phyloP scores from a whole-genome alignment of 2,797 vertebrate genomes.

The Heteromormyrus szaboi region DNA sequence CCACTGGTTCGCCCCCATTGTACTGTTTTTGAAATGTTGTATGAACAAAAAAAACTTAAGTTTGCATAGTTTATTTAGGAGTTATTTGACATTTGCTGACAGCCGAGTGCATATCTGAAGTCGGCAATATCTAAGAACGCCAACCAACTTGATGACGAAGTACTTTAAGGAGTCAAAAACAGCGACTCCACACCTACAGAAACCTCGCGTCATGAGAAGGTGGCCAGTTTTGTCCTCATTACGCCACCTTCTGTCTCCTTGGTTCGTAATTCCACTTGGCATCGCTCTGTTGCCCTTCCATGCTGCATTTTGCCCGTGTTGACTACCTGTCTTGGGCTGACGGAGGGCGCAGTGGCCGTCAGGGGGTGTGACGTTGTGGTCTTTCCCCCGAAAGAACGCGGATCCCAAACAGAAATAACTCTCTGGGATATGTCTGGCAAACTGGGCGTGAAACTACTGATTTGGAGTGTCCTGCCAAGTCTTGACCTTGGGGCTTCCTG shows the following conservation, averaged over 20 bases:
- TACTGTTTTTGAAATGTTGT: neutral
- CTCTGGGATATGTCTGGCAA: constrained; percentile 1
- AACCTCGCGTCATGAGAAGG: neutral
- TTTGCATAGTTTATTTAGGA: neutral
- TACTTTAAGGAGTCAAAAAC: neutral
- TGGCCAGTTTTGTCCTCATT: neutral
- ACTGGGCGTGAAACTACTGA: constrained; percentile 20
- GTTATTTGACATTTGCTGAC: neutral
- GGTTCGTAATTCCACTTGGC: neutral
- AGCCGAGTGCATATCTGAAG: neutral
- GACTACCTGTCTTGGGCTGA: neutral
- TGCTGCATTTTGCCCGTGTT: neutral
- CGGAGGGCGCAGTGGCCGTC: constrained; percentile 1
- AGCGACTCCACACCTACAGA: neutral
- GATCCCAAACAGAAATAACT: constrained; percentile 17
- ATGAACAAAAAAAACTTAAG: neutral
- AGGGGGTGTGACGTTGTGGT: neutral
- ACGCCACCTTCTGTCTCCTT: neutral
- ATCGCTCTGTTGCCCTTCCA: neutral
- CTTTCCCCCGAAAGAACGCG: neutral
- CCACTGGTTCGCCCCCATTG: neutral
- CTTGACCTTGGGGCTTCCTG: constrained; percentile 18
- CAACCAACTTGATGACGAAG: neutral
- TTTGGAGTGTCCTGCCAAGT: constrained; percentile 16
- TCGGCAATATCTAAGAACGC: neutral